Base-by-base conservation (phyloP, 2,113 vertebrate species). In the Siphamia tubifer region DNA sequence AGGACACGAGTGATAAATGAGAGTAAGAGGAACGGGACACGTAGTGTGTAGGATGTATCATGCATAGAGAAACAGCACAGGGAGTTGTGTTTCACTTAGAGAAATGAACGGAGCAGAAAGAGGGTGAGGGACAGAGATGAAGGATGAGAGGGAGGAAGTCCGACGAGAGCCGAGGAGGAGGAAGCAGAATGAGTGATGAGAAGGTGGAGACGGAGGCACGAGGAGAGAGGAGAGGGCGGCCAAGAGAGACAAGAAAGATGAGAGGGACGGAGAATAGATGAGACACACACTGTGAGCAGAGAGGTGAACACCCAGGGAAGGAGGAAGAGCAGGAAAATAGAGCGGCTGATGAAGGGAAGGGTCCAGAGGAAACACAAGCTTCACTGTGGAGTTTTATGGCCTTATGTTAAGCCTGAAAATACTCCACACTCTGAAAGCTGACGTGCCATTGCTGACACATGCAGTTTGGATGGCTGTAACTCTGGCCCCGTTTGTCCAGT, bases 151-250 rank as follows among this genome's bases (percentile, higher is more conserved):
- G 25, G 81, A 65, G 30, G 68, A 9, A 54, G 84, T 66, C 63
- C 57, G 2, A 52, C 12, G 66, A 83, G 71, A 68, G 76, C 57
- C 52, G 70, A 61, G 52, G 17, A 78, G 44, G 74, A 67, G 64
- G 34, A 76, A 74, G 58, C 42, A 48, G 74, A 67, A 74, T 87
- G 77, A 89, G 51, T 25, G 60, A 87, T 82, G 76, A 83, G 79
- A 57, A 75, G 81, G 75, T 66, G 74, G 74, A 74, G 63, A 70
- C 24, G 28, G 58, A 78, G 51, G 51, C 48, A 49, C 61, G 38
- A 30, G 5, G 64, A 67, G 42, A 63, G 57, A 48, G 63, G 35
- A 63, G 67, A 65, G 16, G 38, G 62, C 58, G 47, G 40, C 36
- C 23, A 21, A n/a, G 0, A 45, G 65, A 68, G 45, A 49, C 31